phyloP scores from a whole-genome alignment of 2,113 vertebrate genomes.

The Mus musculus region DNA sequence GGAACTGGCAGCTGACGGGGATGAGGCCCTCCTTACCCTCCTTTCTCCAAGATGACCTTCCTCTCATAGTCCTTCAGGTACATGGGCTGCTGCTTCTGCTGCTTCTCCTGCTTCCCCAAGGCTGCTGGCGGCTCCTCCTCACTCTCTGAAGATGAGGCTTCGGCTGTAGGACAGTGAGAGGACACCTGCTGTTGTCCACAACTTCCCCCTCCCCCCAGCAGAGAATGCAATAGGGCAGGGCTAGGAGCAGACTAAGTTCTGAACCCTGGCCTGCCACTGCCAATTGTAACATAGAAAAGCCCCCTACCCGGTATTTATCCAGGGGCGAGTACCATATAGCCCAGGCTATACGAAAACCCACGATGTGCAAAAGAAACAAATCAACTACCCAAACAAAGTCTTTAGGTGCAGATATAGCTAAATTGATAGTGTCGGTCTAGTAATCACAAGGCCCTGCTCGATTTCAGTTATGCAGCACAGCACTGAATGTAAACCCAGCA shows the following conservation, averaged over 20 bases:
- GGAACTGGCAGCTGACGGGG: background rate
- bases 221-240: background rate
- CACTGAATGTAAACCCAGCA: background rate
- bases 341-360: background rate
- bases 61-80: slow-evolving; percentile 95
- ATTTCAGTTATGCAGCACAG: background rate
- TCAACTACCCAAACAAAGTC: background rate
- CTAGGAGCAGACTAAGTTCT: background rate
- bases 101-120: slow-evolving; percentile 82
- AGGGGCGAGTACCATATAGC: background rate
- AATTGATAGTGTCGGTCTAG: no score
- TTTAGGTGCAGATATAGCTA: background rate
- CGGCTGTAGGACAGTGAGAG: slow-evolving; percentile 38
- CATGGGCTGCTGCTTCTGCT: slow-evolving; percentile 89
- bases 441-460: background rate
- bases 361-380: background rate
- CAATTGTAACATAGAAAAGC: background rate
- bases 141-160: background rate
- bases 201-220: background rate
- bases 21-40: slow-evolving; percentile 87
- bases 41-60: slow-evolving; percentile 93
- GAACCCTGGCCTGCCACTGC: background rate
- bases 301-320: background rate
- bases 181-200: background rate
- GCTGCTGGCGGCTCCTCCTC: background rate